These are phyloP conservation scores for Sebastes ruberrimus DNA, from an alignment of 2,797 vertebrate genomes.

Conservation along the genomic window DNA sequence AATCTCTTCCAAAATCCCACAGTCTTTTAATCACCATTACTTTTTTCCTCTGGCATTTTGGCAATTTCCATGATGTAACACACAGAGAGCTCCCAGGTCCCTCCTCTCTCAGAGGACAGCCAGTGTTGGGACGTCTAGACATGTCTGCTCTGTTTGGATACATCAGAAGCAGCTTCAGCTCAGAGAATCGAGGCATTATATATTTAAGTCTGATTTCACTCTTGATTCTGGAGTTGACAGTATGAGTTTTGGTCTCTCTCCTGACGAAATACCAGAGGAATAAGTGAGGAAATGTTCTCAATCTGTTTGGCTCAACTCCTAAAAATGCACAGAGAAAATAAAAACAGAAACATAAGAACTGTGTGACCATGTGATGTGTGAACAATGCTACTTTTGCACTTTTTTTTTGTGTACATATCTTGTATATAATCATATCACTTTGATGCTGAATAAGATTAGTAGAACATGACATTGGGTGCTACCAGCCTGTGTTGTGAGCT, in stretches of 20 bases:
- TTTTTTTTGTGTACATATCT: slow-evolving; percentile 50
- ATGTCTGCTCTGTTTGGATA: neutral
- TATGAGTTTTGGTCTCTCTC: neutral
- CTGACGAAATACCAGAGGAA: slow-evolving; percentile 6
- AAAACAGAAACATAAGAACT: slow-evolving; percentile 20
- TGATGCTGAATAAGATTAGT: slow-evolving; percentile 69
- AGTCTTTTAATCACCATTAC: slow-evolving; percentile 24
- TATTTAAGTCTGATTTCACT: neutral
- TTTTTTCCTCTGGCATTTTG: slow-evolving; percentile 27
- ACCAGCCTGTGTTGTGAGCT: slow-evolving; percentile 61
- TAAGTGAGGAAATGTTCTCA: neutral
- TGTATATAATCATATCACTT: slow-evolving; percentile 44
- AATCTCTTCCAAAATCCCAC: slow-evolving; percentile 14
- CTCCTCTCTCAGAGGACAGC: neutral
- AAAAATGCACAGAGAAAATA: slow-evolving; percentile 37
- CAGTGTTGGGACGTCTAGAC: neutral
- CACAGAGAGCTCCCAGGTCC: neutral
- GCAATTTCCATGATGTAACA: slow-evolving; percentile 25
- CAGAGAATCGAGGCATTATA: slow-evolving; percentile 6
- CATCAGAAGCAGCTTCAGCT: slow-evolving; percentile 28
- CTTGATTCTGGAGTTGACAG: slow-evolving; percentile 34
- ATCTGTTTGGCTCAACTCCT: neutral
- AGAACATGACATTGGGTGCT: slow-evolving; percentile 36
- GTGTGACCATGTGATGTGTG: neutral
- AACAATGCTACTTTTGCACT: slow-evolving; percentile 66